Evolutionary conservation across 2,888 invertebrate species (phyloP).

Genomic region (Sinhomidia bicolor): DNA sequence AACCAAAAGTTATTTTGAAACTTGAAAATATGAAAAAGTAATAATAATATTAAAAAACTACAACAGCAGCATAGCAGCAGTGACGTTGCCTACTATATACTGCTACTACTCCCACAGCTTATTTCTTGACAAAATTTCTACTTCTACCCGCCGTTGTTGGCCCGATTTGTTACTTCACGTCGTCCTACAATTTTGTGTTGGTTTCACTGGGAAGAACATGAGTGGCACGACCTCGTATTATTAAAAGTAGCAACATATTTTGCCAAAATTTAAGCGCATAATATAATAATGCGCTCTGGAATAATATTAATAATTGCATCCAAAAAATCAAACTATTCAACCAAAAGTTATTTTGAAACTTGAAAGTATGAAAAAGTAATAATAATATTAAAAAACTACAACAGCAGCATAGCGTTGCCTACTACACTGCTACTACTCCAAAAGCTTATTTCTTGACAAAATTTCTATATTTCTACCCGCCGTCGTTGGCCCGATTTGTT

Average conservation of each 20-base stretch:
- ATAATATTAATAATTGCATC: too few relatives aligned
- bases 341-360: neutral
- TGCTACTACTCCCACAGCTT: neutral
- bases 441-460: too few relatives aligned
- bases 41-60: too few relatives aligned
- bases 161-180: too few relatives aligned
- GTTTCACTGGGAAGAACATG: neutral
- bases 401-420: neutral
- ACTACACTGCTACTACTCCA: neutral
- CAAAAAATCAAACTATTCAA: too few relatives aligned
- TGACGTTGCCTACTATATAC: neutral
- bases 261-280: too few relatives aligned
- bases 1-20: neutral
- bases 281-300: too few relatives aligned
- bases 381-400: too few relatives aligned
- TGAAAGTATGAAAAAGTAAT: neutral
- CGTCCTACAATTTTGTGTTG: neutral
- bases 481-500: too few relatives aligned
- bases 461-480: too few relatives aligned
- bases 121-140: too few relatives aligned
- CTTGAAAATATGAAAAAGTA: neutral
- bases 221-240: constrained; percentile 54
- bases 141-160: too few relatives aligned
- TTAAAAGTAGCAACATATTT: constrained; percentile 61
- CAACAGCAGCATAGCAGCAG: neutral